Conservation (phyloP, 2,113 vertebrate genomes). For the Oreocharis arfaki region DNA sequence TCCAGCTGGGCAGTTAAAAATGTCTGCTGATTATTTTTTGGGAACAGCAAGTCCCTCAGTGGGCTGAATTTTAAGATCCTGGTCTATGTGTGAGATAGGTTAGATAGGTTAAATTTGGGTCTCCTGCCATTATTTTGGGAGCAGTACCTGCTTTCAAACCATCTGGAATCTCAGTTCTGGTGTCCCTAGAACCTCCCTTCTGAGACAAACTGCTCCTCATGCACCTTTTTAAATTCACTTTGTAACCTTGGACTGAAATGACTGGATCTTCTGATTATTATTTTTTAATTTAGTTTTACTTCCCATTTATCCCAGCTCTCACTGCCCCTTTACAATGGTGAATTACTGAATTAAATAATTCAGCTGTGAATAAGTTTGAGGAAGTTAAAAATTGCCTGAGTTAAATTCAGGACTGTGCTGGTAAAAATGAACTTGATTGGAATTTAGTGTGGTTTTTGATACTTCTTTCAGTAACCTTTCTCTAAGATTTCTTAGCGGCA, state of each 20-base stretch:
- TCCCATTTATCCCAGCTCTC: background rate
- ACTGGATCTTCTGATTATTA: background rate
- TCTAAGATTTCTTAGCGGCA: background rate
- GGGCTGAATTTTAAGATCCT: background rate
- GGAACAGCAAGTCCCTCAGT: background rate
- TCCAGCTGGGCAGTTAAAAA: background rate
- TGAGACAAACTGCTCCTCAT: background rate
- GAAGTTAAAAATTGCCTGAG: background rate
- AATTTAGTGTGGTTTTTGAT: background rate
- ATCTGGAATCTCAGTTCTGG: background rate
- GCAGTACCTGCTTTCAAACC: background rate
- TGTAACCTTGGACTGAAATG: background rate
- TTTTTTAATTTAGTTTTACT: background rate
- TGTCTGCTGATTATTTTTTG: background rate
- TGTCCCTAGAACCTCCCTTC: background rate
- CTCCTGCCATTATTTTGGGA: background rate
- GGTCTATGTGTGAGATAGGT: accelerated
- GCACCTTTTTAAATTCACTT: background rate
- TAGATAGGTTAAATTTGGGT: background rate
- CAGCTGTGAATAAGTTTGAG: background rate
- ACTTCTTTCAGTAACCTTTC: background rate
- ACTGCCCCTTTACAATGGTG: background rate
- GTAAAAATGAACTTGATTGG: background rate
- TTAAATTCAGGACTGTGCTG: background rate
- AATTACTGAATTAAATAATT: background rate